These are phyloP conservation scores for Euleptes europaea DNA, from an alignment of 2,113 vertebrate species.

Conservation along the genomic window DNA sequence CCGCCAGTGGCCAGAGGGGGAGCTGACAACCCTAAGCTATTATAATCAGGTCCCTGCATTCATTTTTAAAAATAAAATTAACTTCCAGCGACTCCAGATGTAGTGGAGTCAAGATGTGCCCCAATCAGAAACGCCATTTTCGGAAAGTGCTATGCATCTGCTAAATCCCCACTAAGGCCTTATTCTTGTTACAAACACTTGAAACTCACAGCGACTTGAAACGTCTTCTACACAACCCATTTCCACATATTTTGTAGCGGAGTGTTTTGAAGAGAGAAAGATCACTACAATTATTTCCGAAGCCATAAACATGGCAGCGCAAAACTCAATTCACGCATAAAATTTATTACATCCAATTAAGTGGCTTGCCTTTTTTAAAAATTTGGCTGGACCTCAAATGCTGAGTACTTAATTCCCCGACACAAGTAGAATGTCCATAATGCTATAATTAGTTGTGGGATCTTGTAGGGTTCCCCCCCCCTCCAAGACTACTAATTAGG, in stretches of 20 bases:
- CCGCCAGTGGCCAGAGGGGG: too few species aligned
- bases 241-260: not conserved
- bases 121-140: not conserved
- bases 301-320: not conserved
- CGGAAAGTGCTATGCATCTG: not conserved
- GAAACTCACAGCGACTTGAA: not conserved
- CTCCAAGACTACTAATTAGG: conserved; percentile 33
- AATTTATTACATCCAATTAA: not conserved
- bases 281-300: not conserved
- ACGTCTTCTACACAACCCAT: not conserved
- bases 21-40: too few species aligned
- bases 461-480: not conserved
- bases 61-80: not conserved
- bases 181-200: not conserved
- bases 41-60: not conserved
- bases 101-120: not conserved
- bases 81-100: not conserved
- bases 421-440: not conserved
- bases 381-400: not conserved
- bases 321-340: not conserved
- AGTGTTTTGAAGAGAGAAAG: not conserved
- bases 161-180: not conserved
- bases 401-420: conserved; percentile 12
- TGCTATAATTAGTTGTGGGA: conserved; percentile 24
- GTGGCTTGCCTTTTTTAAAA: not conserved